Evolutionary conservation across 2,888 invertebrate species (phyloP).

Genomic region (Troides helena): DNA sequence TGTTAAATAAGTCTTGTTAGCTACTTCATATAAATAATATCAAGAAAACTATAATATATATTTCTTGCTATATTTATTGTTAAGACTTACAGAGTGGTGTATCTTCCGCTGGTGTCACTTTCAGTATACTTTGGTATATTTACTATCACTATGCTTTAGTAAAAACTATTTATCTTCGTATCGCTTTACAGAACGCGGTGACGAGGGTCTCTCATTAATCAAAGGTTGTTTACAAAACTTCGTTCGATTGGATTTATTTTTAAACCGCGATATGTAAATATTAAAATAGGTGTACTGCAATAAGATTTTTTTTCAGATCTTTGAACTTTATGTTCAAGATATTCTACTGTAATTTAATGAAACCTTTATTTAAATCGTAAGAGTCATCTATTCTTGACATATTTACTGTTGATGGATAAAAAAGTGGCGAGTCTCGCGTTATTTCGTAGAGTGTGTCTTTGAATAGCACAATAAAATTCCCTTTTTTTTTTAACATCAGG

Average conservation of each 20-base stretch:
- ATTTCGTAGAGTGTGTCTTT: too few species aligned
- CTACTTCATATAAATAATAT: background rate
- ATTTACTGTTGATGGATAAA: too few species aligned
- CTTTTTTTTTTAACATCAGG: too few species aligned
- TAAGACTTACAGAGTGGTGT: background rate
- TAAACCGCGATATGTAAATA: slow-evolving; percentile 3
- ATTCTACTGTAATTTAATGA: too few species aligned
- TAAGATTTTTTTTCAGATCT: too few species aligned
- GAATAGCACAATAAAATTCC: too few species aligned
- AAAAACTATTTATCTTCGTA: slow-evolving; percentile 43
- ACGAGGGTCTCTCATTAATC: slow-evolving; percentile 39
- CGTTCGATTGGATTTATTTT: slow-evolving; percentile 19
- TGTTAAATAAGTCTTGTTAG: too few species aligned
- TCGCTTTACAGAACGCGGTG: slow-evolving; percentile 37
- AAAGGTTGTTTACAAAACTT: slow-evolving; percentile 31
- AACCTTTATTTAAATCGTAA: too few species aligned
- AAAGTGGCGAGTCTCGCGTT: too few species aligned
- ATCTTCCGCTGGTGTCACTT: slow-evolving; percentile 10
- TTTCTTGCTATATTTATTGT: background rate
- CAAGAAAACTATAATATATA: background rate
- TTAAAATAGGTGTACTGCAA: too few species aligned
- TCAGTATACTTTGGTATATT: slow-evolving; percentile 20
- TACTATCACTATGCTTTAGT: slow-evolving; percentile 19
- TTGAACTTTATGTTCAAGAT: too few species aligned
- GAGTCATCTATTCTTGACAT: too few species aligned